Evolutionary conservation across 2,888 invertebrate genomes (phyloP), one percentile per base, ranked within the genome.

Genomic region (Opisthograptis luteolata): DNA sequence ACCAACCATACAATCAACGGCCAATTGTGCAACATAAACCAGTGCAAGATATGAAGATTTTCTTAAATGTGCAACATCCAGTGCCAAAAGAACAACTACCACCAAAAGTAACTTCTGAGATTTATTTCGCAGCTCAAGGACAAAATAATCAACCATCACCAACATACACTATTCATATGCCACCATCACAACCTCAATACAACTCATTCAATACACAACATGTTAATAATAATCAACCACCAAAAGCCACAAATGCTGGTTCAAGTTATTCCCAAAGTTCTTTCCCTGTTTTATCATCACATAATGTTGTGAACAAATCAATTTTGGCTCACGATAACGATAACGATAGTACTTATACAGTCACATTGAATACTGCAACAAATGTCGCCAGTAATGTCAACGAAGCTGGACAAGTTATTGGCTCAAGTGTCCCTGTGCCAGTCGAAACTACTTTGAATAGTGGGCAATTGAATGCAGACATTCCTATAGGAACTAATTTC

Each of bases 401-500:
- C 37, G 79, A 82, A 22, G 54, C 62, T 19, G 76, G 76, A 0
- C 81, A 85, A 67, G 80, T 82, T 0, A 62, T 87, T 52, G 87
- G 87, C 6, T 82, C 87, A 12, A 88, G 85, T 58, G 68, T 86
- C 8, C 76, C 87, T 10, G 84, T 86, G 13, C 76, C 87, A 7
- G 64, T 87, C 22, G 76, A 70, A n/a, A 70, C 71, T 10, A 68
- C 76, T 10, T 58, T 74, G 6, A 76, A 81, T 52, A 73, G 69
- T 55, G 77, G 70, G 1, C 76, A 77, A 58, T 64, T 86, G 17
- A 89, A 91, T 55, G 73, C 91, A 17, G 80, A 89, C 58, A 91
- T 91, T 60, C 90, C 91, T 6, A 89, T 91, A 46, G 86, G 88
- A 34, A 91, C 91, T 0, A 91, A 91, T 55, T 84, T 91, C 64